Base-by-base conservation (phyloP, 2,113 vertebrate genomes). In the Ia io region DNA sequence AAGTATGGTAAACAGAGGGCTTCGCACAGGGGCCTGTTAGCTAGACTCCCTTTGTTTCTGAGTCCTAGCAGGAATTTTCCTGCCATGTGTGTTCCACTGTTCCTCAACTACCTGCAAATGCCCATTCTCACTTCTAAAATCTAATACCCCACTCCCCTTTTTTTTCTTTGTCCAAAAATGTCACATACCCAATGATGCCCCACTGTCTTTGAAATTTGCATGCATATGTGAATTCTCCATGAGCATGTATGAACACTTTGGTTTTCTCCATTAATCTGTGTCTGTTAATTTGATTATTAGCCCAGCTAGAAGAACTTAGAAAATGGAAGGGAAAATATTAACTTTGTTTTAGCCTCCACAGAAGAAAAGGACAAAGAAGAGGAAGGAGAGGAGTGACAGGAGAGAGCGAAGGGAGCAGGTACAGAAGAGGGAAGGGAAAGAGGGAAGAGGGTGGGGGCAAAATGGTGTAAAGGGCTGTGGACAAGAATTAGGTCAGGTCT, bases 401-500 rank as follows among this genome's bases (percentile, higher is more conserved):
- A 18, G 2, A 18, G 9, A 61, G 23, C 28, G 59, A 61, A 61
- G 59, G 25, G 59, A 61, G 59, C 30, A n/a, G 37, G 14, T 40
- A 2, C 4, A 37, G 6, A 42, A 8, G 17, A 6, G 22, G 20
- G 2, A 35, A 44, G 14, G n/a, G 18, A 28, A 30, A 14, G 18
- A 14, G 25, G 9, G 25, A 13, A 9, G 6, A 11, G 2, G 25
- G 5, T 30, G 9, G 9, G 6, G 2, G 25, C 1, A 10, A 20
- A 3, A 1, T n/a, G 9, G 23, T n/a, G 32, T 2, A 70, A 70
- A 59, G 10, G 14, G 8, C 14, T 17, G 6, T 47, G 44, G 23
- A 42, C 23, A 35, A 80, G 23, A 77, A 63, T 35, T 20, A 37
- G 69, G 25, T 49, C 7, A 1, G 1, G 3, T 77, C 51, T 74